Evolutionary conservation across 2,888 invertebrate genomes (phyloP).

Genomic region (Nemoura dubitans): DNA sequence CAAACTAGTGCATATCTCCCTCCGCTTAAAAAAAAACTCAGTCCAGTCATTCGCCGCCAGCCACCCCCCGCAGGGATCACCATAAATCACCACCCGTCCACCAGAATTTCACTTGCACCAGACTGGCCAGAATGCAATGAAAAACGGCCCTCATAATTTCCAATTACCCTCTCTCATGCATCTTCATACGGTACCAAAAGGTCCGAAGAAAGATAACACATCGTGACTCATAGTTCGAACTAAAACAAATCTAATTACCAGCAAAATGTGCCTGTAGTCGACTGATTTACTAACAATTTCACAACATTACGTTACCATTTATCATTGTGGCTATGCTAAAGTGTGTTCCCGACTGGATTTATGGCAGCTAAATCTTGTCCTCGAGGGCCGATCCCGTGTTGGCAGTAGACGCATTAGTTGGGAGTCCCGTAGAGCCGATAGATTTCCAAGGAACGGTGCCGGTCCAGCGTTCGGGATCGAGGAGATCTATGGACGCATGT

Average conservation of each 20-base stretch:
- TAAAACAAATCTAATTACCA: slow-evolving; percentile 49
- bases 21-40: too few species aligned
- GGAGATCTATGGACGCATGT: background rate
- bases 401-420: background rate
- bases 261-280: background rate
- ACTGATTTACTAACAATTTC: background rate
- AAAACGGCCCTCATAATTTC: slow-evolving; percentile 47
- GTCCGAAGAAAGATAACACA: slow-evolving; percentile 33
- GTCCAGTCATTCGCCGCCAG: background rate
- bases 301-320: background rate
- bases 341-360: background rate
- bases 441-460: background rate
- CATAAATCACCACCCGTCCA: background rate
- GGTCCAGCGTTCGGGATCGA: too few species aligned
- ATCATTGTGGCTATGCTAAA: background rate
- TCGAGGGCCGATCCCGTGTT: background rate
- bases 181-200: background rate
- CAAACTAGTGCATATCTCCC: too few species aligned
- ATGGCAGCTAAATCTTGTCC: background rate
- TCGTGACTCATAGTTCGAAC: slow-evolving; percentile 47
- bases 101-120: background rate
- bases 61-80: background rate
- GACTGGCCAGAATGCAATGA: slow-evolving; percentile 20
- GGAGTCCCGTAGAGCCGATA: background rate
- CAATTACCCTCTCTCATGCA: slow-evolving; percentile 46